phyloP scores from a whole-genome alignment of 2,888 invertebrate species.

The Diplolepis rosae region DNA sequence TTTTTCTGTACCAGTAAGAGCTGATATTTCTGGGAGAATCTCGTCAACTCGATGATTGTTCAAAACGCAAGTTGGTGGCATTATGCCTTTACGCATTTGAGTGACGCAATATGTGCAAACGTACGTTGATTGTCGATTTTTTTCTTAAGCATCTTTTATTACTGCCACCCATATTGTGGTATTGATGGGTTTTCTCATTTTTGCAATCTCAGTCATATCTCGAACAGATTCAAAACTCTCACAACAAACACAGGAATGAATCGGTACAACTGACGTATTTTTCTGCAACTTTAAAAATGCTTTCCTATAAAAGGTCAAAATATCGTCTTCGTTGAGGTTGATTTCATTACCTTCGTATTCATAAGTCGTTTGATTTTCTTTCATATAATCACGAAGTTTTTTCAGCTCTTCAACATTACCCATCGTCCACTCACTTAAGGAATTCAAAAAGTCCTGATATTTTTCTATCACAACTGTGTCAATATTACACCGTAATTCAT shows the following conservation, averaged over 20 bases:
- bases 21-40: conserved; percentile 45
- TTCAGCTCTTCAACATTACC: background rate
- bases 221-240: conserved; percentile 38
- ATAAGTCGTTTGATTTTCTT: background rate
- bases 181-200: conserved; percentile 7
- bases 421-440: conserved; percentile 1
- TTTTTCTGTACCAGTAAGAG: conserved; percentile 57
- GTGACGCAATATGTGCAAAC: conserved; percentile 44
- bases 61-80: conserved; percentile 56
- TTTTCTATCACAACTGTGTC: background rate
- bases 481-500: background rate
- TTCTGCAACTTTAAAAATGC: conserved; percentile 33
- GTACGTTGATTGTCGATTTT: conserved; percentile 26
- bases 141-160: background rate
- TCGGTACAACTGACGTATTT: conserved; percentile 33
- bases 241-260: conserved; percentile 39
- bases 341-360: background rate
- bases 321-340: background rate
- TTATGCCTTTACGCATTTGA: conserved; percentile 46
- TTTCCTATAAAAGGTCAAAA: background rate
- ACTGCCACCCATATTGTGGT: conserved; percentile 12
- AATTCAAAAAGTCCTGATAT: background rate
- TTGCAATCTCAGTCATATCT: conserved; percentile 5
- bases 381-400: background rate
- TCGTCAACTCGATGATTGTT: conserved; percentile 46